A percentile compares a stretch with the other conserved stretches of the same genome.
Evolutionary conservation across 2,888 invertebrate species (phyloP).

Genomic region (Scaptomyza reducta): DNA sequence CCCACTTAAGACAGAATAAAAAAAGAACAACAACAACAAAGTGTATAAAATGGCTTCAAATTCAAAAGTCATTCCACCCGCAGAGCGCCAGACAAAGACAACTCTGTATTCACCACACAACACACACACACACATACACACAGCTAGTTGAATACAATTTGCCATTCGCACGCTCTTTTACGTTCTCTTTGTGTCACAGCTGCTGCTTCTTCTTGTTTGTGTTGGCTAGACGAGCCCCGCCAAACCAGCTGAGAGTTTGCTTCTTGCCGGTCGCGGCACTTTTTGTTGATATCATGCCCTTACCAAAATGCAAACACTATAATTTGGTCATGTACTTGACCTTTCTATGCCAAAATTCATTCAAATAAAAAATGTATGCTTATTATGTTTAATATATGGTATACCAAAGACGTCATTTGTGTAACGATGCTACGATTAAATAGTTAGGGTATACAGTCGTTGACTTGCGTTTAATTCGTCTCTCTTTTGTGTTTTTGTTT

Average conservation of each 20-base stretch:
- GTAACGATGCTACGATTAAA: background rate
- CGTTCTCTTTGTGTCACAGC: conserved; percentile 28
- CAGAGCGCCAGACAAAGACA: conserved; percentile 39
- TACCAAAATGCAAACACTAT: background rate
- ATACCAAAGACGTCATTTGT: no score
- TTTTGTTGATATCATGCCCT: conserved; percentile 38
- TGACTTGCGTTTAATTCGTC: background rate
- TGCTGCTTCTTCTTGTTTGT: conserved; percentile 9
- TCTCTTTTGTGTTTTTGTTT: conserved; percentile 40
- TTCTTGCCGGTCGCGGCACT: conserved; percentile 38
- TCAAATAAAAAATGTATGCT: background rate
- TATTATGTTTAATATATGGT: no score
- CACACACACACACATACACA: background rate
- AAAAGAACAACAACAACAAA: conserved; percentile 5
- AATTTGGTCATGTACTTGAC: conserved; percentile 2
- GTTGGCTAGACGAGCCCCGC: conserved; percentile 53
- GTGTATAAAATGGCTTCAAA: conserved; percentile 13
- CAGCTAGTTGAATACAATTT: conserved; percentile 1
- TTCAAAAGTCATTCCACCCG: conserved; percentile 50
- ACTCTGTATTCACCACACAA: conserved; percentile 1
- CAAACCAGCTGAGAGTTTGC: conserved; percentile 48
- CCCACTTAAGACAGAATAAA: conserved; percentile 12
- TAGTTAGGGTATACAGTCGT: conserved; percentile 14
- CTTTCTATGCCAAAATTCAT: background rate
- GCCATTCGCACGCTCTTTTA: conserved; percentile 16